A percentile compares a stretch with the other conserved stretches of the same genome.
These are phyloP conservation scores for Melipona beecheii DNA, from an alignment of 2,888 invertebrate genomes.

Conservation along the genomic window DNA sequence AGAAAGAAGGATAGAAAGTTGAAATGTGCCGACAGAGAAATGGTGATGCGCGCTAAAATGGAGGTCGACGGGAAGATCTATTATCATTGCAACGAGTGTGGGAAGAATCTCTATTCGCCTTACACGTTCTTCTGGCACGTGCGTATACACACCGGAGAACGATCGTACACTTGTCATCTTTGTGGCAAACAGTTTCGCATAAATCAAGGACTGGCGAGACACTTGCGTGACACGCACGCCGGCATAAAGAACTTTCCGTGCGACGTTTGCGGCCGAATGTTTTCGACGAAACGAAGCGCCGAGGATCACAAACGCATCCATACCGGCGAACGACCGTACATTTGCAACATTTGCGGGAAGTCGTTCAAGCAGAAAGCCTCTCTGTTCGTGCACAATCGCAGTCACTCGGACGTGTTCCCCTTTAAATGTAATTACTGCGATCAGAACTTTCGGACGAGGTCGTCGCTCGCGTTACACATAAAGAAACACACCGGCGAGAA, in stretches of 20 bases:
- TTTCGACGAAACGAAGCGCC: constrained; percentile 87
- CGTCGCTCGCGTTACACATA: constrained; percentile 86
- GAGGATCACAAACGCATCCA: constrained; percentile 84
- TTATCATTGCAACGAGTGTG: constrained; percentile 87
- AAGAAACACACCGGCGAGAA: constrained; percentile 88
- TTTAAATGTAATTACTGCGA: constrained; percentile 87
- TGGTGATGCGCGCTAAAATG: constrained; percentile 77
- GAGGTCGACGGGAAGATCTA: constrained; percentile 85
- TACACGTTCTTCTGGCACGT: constrained; percentile 88
- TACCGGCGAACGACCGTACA: constrained; percentile 74
- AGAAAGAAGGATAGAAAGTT: constrained; percentile 50
- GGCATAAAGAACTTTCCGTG: constrained; percentile 87
- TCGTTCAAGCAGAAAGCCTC: constrained; percentile 88
- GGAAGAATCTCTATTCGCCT: constrained; percentile 86
- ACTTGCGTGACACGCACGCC: constrained; percentile 88
- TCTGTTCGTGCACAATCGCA: constrained; percentile 87
- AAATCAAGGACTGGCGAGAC: constrained; percentile 87
- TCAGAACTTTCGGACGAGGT: constrained; percentile 86
- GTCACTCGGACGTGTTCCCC: constrained; percentile 86
- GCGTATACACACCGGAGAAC: constrained; percentile 88
- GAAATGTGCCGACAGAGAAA: constrained; percentile 78
- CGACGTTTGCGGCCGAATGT: constrained; percentile 86
- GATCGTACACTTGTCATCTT: constrained; percentile 88
- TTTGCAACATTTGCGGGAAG: constrained; percentile 87
- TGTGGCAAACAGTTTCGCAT: constrained; percentile 89